These are phyloP conservation scores for Lithophane ornitopus DNA, from an alignment of 2,888 invertebrate genomes.

Conservation along the genomic window DNA sequence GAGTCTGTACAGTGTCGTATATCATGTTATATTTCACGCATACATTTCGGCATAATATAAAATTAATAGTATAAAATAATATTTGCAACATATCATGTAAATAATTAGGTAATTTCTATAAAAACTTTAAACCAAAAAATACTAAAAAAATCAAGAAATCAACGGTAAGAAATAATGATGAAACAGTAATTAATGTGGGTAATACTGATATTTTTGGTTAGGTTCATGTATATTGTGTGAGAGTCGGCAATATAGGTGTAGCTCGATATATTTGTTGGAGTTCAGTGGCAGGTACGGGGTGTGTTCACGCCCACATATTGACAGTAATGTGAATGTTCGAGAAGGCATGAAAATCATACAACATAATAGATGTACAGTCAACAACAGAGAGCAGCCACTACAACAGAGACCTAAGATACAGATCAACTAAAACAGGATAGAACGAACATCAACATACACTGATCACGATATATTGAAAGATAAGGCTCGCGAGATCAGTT, in stretches of 20 bases:
- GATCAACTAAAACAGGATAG: slow-evolving; percentile 87
- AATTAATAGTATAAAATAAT: slow-evolving; percentile 61
- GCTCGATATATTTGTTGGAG: slow-evolving; percentile 89
- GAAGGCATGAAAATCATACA: slow-evolving; percentile 90
- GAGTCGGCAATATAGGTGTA: slow-evolving; percentile 88
- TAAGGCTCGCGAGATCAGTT: slow-evolving; percentile 74
- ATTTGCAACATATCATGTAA: slow-evolving; percentile 44
- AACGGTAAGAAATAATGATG: slow-evolving; percentile 62
- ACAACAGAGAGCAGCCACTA: slow-evolving; percentile 91
- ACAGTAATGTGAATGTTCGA: slow-evolving; percentile 90
- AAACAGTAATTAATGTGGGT: slow-evolving; percentile 56
- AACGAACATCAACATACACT: slow-evolving; percentile 82
- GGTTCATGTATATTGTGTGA: slow-evolving; percentile 88
- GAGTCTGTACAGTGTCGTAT: slow-evolving; percentile 80
- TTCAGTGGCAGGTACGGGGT: slow-evolving; percentile 88
- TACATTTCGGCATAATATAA: slow-evolving; percentile 64
- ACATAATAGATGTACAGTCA: slow-evolving; percentile 89
- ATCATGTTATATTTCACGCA: slow-evolving; percentile 73
- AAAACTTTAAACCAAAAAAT: slow-evolving; percentile 31
- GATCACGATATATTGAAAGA: slow-evolving; percentile 72
- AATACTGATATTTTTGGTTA: slow-evolving; percentile 70
- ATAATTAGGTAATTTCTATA: slow-evolving; percentile 38
- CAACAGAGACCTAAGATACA: slow-evolving; percentile 88
- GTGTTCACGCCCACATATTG: slow-evolving; percentile 88
- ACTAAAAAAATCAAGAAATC: slow-evolving; percentile 47